These are phyloP conservation scores for Poecilia picta DNA, from an alignment of 2,797 vertebrate species.

Conservation along the genomic window DNA sequence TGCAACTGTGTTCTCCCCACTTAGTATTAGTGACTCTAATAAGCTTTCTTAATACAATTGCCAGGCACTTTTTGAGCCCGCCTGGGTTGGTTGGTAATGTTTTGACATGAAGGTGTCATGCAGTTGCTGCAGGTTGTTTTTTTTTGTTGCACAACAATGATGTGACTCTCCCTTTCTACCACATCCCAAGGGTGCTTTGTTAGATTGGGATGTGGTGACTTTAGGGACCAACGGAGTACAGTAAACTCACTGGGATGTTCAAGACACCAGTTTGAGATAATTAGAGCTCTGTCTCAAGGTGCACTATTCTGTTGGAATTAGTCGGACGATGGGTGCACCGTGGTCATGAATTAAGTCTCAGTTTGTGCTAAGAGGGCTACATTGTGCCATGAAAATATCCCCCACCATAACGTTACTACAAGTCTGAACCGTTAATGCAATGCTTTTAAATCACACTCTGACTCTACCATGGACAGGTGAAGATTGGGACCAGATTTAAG, in stretches of 20 bases:
- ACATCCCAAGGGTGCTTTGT: neutral
- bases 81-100: neutral
- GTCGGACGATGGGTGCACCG: neutral
- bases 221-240: neutral
- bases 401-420: no score
- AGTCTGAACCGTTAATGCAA: no score
- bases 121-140: neutral
- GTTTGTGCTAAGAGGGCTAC: neutral
- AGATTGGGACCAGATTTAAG: neutral
- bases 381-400: neutral
- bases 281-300: neutral
- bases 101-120: neutral
- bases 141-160: neutral
- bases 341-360: neutral
- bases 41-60: slow-evolving; percentile 14
- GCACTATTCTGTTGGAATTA: neutral
- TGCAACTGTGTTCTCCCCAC: slow-evolving; percentile 1
- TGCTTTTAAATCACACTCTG: neutral
- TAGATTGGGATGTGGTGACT: neutral
- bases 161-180: neutral
- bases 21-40: slow-evolving; percentile 30
- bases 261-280: neutral
- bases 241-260: neutral
- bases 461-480: neutral
- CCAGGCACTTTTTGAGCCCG: neutral